Percentiles rank a stretch among this genome's conserved stretches.
Conservation (phyloP, 2,888 invertebrate genomes). For the Perizoma affinitatum region DNA sequence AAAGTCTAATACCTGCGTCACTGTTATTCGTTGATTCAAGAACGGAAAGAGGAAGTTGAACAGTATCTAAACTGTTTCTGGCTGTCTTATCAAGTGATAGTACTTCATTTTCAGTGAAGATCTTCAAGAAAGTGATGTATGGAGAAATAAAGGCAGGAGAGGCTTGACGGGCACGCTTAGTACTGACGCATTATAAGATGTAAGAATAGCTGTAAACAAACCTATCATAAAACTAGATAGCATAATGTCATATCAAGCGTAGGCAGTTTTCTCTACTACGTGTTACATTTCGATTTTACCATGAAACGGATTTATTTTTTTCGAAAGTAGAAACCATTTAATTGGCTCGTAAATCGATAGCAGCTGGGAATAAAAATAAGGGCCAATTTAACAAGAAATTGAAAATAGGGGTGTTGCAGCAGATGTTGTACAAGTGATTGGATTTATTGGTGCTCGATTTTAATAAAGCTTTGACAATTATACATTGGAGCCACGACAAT, state of each 20-base stretch:
- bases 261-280: conserved; percentile 22
- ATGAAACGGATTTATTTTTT: conserved; percentile 35
- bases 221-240: conserved; percentile 16
- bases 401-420: conserved; percentile 62
- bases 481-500: conserved; percentile 1
- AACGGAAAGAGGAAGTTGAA: too few relatives aligned
- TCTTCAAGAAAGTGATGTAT: background rate
- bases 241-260: conserved; percentile 3
- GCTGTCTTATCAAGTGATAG: too few relatives aligned
- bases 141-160: background rate
- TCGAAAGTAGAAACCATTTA: conserved; percentile 50
- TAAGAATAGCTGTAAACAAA: conserved; percentile 3
- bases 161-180: too few relatives aligned
- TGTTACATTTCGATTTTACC: conserved; percentile 28
- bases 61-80: too few relatives aligned
- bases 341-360: conserved; percentile 76
- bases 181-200: background rate
- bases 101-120: too few relatives aligned
- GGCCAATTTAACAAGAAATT: conserved; percentile 71
- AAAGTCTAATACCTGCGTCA: conserved; percentile 20
- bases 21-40: conserved; percentile 27
- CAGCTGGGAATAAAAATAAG: conserved; percentile 71
- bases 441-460: conserved; percentile 44
- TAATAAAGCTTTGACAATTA: conserved; percentile 28
- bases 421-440: conserved; percentile 39